Base-by-base conservation (phyloP, 2,113 vertebrate genomes). In the Lampris incognitus region DNA sequence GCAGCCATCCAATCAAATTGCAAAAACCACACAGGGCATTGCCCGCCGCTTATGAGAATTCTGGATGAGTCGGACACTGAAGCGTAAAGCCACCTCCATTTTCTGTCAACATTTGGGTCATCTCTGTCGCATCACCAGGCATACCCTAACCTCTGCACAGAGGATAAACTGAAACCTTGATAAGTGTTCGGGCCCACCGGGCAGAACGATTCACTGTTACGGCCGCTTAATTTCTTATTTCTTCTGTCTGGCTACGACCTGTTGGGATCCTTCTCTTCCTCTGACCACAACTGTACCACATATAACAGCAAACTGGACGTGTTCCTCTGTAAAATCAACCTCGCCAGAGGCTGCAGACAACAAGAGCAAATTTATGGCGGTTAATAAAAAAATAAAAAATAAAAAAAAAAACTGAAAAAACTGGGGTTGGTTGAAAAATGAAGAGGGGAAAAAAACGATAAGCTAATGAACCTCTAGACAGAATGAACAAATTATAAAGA, bases 401-500 rank as follows among this genome's bases (percentile, higher is more conserved):
- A 67, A 51, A 39, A 76, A 40, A 13, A 1, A 37, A 5, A 58
- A 8, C 46, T 49, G 42, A 6, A 37, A 24, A 9, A 10, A 36
- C 6, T 5, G 41, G 10, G 9, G 70, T 13, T 37, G 65, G 11
- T 0, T 24, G 3, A 5, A 66, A 64, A 56, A 76, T 44, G 10
- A 77, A 38, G 5, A 41, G 66, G 49, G 40, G 63, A 50, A 51
- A 58, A 56, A 67, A 41, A 7, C 66, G 1, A 69, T 9, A 13
- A 78, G 50, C 60, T 44, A 36, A 67, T 3, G 49, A 58, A 13
- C 81, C 61, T 54, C 64, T 62, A 11, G 39, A 59, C 37, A 58
- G 65, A 74, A 62, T 66, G 39, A 72, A 78, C 56, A 50, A 50
- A 76, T 68, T 75, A 61, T 88, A 88, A 91, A 90, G 65, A 89